Conservation (phyloP, 2,113 vertebrate species). For the Pristiophorus japonicus region DNA sequence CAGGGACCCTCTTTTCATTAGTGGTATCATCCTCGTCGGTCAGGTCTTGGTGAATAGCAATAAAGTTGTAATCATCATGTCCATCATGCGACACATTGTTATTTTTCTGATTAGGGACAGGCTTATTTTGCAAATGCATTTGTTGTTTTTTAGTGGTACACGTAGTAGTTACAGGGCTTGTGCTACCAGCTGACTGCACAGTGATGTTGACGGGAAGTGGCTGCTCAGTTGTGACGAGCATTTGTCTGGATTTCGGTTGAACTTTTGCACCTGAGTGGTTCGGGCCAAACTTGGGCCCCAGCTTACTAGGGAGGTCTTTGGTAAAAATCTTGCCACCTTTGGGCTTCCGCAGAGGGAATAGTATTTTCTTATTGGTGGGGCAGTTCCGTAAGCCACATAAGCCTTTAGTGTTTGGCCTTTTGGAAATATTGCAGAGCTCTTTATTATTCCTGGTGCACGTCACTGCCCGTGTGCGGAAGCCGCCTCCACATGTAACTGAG, state of each 20-base stretch:
- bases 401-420: constrained; percentile 77
- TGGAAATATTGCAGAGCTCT: constrained; percentile 64
- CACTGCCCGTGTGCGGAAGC: constrained; percentile 72
- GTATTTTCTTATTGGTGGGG: constrained; percentile 53
- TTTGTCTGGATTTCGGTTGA: constrained; percentile 36
- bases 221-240: constrained; percentile 37
- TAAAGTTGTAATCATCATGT: constrained; percentile 44
- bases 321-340: constrained; percentile 47
- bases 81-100: constrained; percentile 42
- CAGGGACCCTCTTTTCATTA: constrained; percentile 43
- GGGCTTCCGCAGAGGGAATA: constrained; percentile 44
- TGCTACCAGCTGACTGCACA: constrained; percentile 32
- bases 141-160: background rate
- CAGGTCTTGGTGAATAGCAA: constrained; percentile 39
- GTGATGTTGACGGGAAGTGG: constrained; percentile 42
- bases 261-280: constrained; percentile 37
- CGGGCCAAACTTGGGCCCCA: constrained; percentile 39
- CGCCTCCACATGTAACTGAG: constrained; percentile 83
- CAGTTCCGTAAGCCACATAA: constrained; percentile 87
- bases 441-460: constrained; percentile 64
- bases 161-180: constrained; percentile 40
- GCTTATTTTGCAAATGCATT: background rate
- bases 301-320: constrained; percentile 42
- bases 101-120: constrained; percentile 39
- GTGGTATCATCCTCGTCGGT: constrained; percentile 29